Conservation (phyloP, 1,140 invertebrate genomes). For the Calephelis virginiensis region DNA sequence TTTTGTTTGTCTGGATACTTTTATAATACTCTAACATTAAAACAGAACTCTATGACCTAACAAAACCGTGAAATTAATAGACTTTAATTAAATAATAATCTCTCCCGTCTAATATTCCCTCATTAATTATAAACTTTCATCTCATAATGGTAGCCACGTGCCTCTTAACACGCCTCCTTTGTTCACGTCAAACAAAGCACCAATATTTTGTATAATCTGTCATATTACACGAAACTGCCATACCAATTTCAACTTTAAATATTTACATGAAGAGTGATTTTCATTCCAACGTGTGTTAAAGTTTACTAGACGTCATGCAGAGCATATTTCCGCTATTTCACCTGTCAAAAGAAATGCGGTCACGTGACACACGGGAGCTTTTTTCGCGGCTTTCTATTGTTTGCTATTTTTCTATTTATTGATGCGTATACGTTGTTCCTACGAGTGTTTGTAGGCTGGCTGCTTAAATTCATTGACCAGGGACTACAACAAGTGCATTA, state of each 20-base stretch:
- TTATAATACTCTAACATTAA: too few relatives aligned
- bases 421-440: too few relatives aligned
- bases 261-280: not conserved
- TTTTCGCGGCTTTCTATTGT: not conserved
- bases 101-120: conserved; percentile 33
- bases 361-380: conserved; percentile 30
- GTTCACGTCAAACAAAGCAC: conserved; percentile 40
- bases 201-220: conserved; percentile 15
- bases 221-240: not conserved
- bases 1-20: too few relatives aligned
- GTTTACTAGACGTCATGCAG: conserved; percentile 18
- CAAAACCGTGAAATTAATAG: too few relatives aligned
- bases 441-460: too few relatives aligned
- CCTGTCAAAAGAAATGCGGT: conserved; percentile 51
- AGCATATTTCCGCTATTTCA: conserved; percentile 38
- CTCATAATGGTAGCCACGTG: conserved; percentile 49
- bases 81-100: too few relatives aligned
- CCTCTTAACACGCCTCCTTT: conserved; percentile 42
- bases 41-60: too few relatives aligned
- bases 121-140: conserved; percentile 51
- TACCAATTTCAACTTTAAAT: not conserved
- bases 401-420: not conserved
- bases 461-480: too few relatives aligned
- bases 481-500: too few relatives aligned
- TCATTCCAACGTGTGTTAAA: not conserved